Evolutionary conservation across 2,797 vertebrate species (phyloP), one percentile per base, ranked within the genome.

Genomic region (Darevskia nairensis): DNA sequence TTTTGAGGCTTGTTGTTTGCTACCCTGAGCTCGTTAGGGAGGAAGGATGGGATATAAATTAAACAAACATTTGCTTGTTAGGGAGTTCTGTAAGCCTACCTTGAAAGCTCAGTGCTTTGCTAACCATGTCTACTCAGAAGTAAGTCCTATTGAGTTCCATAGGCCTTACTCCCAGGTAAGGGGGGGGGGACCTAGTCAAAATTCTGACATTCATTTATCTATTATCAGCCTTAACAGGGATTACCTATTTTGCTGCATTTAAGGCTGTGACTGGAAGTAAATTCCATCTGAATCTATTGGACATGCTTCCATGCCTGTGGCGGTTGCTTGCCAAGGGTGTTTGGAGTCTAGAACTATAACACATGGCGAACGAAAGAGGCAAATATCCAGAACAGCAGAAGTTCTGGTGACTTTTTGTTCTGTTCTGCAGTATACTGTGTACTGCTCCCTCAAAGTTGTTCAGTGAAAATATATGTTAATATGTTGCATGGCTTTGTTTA

Each of bases 391-490:
- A 64, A 64, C 7, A 79, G 64, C 9, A 41, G 27, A 29, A 44
- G 61, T 77, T 85, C 27, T 79, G 76, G 71, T 84, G 25, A 39
- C 39, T 66, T 85, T 44, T 68, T 82, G 11, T 81, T 55, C 35
- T n/a, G 44, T 82, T 74, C 76, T 74, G 29, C 17, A 50, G 10
- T 23, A 74, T 15, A 32, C 2, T 55, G 1, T 8, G 39, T 46
- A 13, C 21, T 35, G 25, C 39, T 39, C 71, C 27, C 50, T 21
- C 64, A 86, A 80, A 55, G 21, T 44, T 77, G 75, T 91, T 86
- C 83, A n/a, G 74, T 59, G 50, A 77, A 50, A 85, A 85, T 81
- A 29, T 50, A 82, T 85, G 84, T 86, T 82, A 86, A 91, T 83
- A 86, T 66, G 44, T 50, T 80, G 15, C 35, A 59, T 78, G 75